These are phyloP conservation scores for Tribolium freemani DNA, from an alignment of 2,888 invertebrate genomes.

Conservation along the genomic window DNA sequence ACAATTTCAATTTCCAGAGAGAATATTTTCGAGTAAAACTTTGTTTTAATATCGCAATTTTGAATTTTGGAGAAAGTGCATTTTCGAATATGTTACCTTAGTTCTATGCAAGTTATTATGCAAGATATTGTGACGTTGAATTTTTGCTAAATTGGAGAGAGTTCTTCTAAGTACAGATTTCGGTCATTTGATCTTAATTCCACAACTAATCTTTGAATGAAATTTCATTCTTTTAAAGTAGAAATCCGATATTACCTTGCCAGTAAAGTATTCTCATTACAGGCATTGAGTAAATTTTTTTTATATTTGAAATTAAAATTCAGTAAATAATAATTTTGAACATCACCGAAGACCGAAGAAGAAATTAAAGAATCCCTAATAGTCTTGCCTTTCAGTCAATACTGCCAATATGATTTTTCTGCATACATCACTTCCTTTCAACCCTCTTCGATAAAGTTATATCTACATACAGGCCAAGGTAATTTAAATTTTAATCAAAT, in stretches of 20 bases:
- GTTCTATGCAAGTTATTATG: not conserved
- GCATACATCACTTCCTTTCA: not conserved
- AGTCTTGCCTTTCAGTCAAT: not conserved
- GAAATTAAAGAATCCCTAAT: not conserved
- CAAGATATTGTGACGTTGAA: too few relatives aligned
- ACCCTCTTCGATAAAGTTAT: conserved; percentile 15
- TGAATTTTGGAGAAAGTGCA: not conserved
- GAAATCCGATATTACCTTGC: not conserved
- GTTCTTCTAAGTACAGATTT: too few relatives aligned
- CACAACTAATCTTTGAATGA: too few relatives aligned
- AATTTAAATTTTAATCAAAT: conserved; percentile 31
- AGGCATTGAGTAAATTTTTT: too few relatives aligned
- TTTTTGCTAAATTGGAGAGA: too few relatives aligned
- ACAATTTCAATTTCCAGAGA: conserved; percentile 5
- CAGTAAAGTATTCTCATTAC: not conserved
- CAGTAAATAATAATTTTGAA: too few relatives aligned
- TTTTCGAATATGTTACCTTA: not conserved
- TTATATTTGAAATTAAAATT: too few relatives aligned
- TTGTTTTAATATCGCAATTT: not conserved
- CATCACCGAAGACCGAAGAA: not conserved
- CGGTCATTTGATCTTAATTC: too few relatives aligned
- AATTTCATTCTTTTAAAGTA: not conserved
- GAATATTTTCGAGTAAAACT: not conserved
- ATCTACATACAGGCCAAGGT: not conserved
- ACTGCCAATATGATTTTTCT: not conserved